Evolutionary conservation across 2,113 vertebrate genomes (phyloP), one percentile per base, ranked within the genome.

Genomic region (Pachycephala philippinensis): DNA sequence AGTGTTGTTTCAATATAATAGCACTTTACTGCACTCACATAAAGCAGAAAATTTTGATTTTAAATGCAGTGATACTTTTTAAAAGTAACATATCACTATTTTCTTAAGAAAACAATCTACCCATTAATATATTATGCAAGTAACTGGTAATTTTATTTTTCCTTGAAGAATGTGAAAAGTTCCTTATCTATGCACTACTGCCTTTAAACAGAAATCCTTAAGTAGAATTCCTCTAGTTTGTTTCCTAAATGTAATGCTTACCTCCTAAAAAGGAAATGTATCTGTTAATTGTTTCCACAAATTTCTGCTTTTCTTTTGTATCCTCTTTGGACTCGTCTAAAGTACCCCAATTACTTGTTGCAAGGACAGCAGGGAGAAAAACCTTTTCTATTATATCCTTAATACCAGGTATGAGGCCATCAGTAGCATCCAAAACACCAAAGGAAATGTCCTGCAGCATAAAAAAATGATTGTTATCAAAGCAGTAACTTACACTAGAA

Each of bases 261-360:
- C 98, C 98, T 95, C 98, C 97, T 95, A 99, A 97, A 95, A 98
- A 98, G 30, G 94, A 95, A 86, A 98, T 72, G 54, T 95, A 98
- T 93, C 95, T 97, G 24, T 96, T 97, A 68, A 99, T 86, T 26
- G 90, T 97, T 95, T 98, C 97, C 86, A 95, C 86, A 33, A 98
- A 99, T 82, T 97, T 88, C 39, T 97, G 89, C 93, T 98, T 98
- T 66, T 97, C 92, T 79, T 97, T 97, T 68, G 89, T 97, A 94
- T 98, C 98, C 49, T 98, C 95, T 80, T 96, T 97, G 16, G 96
- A 97, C n/a, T 98, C 97, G 84, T 97, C 97, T 86, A 99, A 92
- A 89, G 88, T 95, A 80, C 98, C 98, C 98, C 98, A 99, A 60
- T 98, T 98, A 86, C 84, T 98, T 88, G 97, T 97, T 74, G 93